phyloP scores from a whole-genome alignment of 2,797 vertebrate genomes.

The Trematomus bernacchii region DNA sequence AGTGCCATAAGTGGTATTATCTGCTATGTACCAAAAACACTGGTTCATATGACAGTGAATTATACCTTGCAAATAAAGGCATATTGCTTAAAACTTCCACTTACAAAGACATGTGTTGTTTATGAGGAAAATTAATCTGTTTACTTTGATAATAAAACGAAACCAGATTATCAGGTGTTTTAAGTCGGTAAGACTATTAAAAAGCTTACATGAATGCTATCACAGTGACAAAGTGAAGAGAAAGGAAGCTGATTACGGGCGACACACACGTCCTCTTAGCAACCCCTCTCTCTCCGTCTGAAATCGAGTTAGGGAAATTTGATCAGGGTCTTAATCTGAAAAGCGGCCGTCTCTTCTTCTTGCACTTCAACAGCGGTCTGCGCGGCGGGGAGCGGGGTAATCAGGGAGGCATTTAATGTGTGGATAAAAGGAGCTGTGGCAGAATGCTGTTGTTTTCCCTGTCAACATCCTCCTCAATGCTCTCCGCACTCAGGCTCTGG shows the following conservation, averaged over 20 bases:
- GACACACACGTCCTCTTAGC: constrained; percentile 10
- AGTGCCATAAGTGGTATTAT: too few relatives aligned
- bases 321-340: constrained; percentile 75
- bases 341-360: constrained; percentile 36
- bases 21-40: neutral
- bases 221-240: constrained; percentile 39
- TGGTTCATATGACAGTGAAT: neutral
- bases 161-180: constrained; percentile 19
- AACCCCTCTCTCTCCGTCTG: neutral
- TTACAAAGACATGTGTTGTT: neutral
- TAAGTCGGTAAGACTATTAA: neutral
- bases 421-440: constrained; percentile 48
- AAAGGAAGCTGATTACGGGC: constrained; percentile 58
- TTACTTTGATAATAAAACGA: neutral
- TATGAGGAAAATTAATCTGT: neutral
- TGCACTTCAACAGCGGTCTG: constrained; percentile 54
- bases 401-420: constrained; percentile 60
- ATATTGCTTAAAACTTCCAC: neutral
- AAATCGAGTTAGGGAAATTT: constrained; percentile 78
- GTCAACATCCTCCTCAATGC: constrained; percentile 43
- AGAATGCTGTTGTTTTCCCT: constrained; percentile 58
- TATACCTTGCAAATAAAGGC: neutral
- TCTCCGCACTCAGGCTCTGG: neutral
- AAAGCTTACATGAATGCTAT: neutral
- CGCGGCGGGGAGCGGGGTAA: constrained; percentile 47